These are phyloP conservation scores for Marasmarcha lunaedactyla DNA, from an alignment of 2,888 invertebrate species.

Conservation along the genomic window DNA sequence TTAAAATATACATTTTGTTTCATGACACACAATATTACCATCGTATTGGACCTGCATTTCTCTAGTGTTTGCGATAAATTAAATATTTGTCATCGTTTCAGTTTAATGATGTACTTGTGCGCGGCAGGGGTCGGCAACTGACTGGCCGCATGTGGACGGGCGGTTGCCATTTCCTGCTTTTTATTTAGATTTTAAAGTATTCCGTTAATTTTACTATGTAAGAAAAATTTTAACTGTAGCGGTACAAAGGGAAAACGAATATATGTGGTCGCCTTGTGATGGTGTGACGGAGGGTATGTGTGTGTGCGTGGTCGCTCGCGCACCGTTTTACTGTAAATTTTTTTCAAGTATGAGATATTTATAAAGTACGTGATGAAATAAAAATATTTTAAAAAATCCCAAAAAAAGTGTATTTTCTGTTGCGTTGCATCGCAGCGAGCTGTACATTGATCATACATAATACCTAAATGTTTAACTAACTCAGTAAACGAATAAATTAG, in stretches of 20 bases:
- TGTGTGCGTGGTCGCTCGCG: slow-evolving; percentile 31
- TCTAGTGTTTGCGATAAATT: slow-evolving; percentile 72
- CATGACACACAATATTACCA: slow-evolving; percentile 72
- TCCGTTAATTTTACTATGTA: slow-evolving; percentile 68
- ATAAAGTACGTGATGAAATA: slow-evolving; percentile 65
- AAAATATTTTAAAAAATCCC: slow-evolving; percentile 45
- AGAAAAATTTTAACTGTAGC: slow-evolving; percentile 58
- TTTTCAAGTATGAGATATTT: slow-evolving; percentile 69
- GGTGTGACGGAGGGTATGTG: slow-evolving; percentile 23
- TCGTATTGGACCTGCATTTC: slow-evolving; percentile 73
- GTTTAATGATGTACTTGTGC: slow-evolving; percentile 49
- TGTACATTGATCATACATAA: slow-evolving; percentile 43
- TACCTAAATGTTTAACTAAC: slow-evolving; percentile 56
- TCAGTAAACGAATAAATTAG: slow-evolving; percentile 66
- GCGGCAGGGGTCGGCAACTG: slow-evolving; percentile 19
- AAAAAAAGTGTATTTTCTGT: slow-evolving; percentile 43
- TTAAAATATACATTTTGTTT: slow-evolving; percentile 74
- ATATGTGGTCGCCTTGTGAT: slow-evolving; percentile 59
- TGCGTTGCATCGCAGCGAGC: slow-evolving; percentile 13
- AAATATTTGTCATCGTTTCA: slow-evolving; percentile 66
- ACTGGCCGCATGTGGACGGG: slow-evolving; percentile 10
- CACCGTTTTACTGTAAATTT: slow-evolving; percentile 61
- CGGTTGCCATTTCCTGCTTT: slow-evolving; percentile 27
- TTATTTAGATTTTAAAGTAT: slow-evolving; percentile 66
- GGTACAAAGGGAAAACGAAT: slow-evolving; percentile 58